A percentile compares a stretch with the other conserved stretches of the same genome.
Conservation (phyloP, 2,113 vertebrate genomes). For the Lagopus leucura region DNA sequence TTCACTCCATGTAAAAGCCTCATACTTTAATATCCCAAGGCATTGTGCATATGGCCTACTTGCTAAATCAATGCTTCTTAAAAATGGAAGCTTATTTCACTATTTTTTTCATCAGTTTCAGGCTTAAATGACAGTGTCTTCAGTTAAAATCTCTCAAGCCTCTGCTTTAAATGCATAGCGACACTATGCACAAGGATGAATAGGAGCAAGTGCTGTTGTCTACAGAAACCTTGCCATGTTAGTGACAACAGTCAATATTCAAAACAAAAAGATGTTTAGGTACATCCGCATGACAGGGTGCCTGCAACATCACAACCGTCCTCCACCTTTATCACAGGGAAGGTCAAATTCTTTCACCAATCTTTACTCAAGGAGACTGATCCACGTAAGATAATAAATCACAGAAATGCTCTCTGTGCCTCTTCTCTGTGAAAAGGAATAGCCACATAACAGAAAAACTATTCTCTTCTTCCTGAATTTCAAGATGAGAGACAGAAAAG, state of each 20-base stretch:
- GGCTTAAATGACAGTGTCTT: neutral
- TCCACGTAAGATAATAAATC: constrained; percentile 47
- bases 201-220: neutral
- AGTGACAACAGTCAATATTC: neutral
- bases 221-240: neutral
- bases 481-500: neutral
- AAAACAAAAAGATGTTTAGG: neutral
- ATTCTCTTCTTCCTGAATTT: constrained; percentile 6
- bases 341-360: constrained; percentile 24
- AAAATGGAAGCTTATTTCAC: neutral
- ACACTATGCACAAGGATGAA: neutral
- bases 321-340: neutral
- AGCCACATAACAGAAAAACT: neutral
- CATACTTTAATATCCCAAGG: neutral
- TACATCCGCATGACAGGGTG: neutral
- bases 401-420: constrained; percentile 9
- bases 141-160: neutral
- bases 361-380: neutral
- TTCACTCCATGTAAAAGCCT: neutral
- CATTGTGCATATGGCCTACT: fast-evolving
- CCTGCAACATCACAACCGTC: neutral
- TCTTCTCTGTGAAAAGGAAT: constrained; percentile 24
- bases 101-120: neutral
- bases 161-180: neutral
- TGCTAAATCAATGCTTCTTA: neutral